Percentiles rank a stretch among this genome's conserved stretches.
Conservation (phyloP, 2,113 vertebrate species). For the Piaya cayana region DNA sequence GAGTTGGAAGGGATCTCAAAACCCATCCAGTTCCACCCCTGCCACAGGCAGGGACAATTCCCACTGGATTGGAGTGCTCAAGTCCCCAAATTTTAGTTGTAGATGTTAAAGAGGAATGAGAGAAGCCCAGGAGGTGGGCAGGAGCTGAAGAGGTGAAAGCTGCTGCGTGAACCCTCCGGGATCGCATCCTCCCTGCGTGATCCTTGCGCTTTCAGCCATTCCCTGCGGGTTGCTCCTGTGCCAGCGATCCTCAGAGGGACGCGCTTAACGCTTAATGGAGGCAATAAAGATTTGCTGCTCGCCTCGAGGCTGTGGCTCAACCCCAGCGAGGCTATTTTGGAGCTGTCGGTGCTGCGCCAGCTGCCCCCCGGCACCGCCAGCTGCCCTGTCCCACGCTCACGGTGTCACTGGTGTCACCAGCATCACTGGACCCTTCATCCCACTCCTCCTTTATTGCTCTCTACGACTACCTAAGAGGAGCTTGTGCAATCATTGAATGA, state of each 20-base stretch:
- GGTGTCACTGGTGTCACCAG: background rate
- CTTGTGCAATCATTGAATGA: no score
- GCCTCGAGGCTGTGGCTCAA: fast-evolving
- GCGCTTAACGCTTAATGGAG: background rate
- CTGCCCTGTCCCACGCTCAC: background rate
- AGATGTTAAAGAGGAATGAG: background rate
- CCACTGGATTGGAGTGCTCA: no score
- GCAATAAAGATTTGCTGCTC: fast-evolving
- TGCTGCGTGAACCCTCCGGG: background rate
- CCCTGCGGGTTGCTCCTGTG: fast-evolving
- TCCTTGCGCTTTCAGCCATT: background rate
- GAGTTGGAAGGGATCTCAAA: no score
- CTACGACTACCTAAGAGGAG: no score
- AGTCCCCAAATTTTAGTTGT: background rate
- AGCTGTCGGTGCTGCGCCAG: fast-evolving
- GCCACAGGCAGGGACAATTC: no score
- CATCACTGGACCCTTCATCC: background rate
- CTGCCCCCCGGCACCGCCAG: background rate
- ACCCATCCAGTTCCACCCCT: no score
- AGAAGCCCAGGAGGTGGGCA: background rate
- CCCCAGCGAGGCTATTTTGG: background rate
- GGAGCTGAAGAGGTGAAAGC: background rate
- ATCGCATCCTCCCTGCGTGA: background rate
- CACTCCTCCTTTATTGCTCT: background rate
- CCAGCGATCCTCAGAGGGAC: background rate